Evolutionary conservation across 2,888 invertebrate genomes (phyloP), one percentile per base, ranked within the genome.

Genomic region (Lathronympha strigana): DNA sequence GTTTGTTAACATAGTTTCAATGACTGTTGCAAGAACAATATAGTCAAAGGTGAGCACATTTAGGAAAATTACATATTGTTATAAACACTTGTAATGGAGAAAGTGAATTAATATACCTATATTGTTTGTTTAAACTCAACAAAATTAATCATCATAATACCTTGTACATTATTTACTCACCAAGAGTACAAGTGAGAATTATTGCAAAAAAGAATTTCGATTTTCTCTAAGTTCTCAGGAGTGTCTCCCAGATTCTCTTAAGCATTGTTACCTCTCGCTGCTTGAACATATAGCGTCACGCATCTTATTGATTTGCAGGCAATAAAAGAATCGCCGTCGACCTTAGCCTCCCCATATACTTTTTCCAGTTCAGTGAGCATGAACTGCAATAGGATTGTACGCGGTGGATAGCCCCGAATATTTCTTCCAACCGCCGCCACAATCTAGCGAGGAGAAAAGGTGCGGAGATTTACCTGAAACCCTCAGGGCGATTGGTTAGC

Each of bases 331-430:
- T 87, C 83, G 78, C 73, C 81, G 76, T 77, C 84, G 79, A 86
- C 87, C 85, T 87, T 84, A 84, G 84, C 83, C 78, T 86, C 88
- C 88, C 88, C 85, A 81, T 86, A 88, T 83, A 88, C 86, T 89
- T 88, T 88, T 87, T 86, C 84, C 89, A 78, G 86, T 82, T 86
- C 90, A 89, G 82, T 87, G 90, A 86, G 84, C 88, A 88, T 90
- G 89, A 91, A 92, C 90, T 90, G 90, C 90, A 88, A 90, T 88
- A 86, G 88, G 89, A 92, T 90, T 89, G 84, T 86, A 77, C 79
- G 79, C 83, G 82, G 86, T 84, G 79, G 83, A 86, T 86, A 78
- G 82, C 73, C 82, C 80, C 86, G 74, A 88, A 88, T 86, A 84
- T 86, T 87, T 87, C 82, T 84, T 81, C 76, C 75, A 77, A 79